Base-by-base conservation (phyloP, 2,113 vertebrate species). In the Meles meles region DNA sequence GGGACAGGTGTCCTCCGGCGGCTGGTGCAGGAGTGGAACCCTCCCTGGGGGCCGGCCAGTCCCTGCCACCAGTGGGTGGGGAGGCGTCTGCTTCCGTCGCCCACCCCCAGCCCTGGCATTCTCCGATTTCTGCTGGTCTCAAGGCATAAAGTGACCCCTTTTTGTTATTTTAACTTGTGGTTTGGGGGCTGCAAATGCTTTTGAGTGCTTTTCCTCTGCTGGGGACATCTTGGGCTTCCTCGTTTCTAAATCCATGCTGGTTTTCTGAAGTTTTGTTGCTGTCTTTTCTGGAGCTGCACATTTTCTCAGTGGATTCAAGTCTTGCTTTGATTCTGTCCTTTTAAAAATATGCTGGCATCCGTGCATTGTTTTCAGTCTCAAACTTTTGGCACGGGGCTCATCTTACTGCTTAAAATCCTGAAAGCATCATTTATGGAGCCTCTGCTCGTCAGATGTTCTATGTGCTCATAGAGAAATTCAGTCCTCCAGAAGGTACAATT, bases 401-500 rank as follows among this genome's bases (percentile, higher is more conserved):
- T 23, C 20, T 15, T 7, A 10, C 47, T 21, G 18, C 57, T 25
- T n/a, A 79, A 27, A 11, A 14, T 37, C 2, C 52, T 69, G 20
- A 55, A 61, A 76, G 17, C 47, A 3, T 8, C 27, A 8, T 14
- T 7, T 42, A 34, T 0, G 6, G 44, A 67, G 20, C 2, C 1
- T 52, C 15, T 63, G 1, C 17, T 12, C 25, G 18, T 31, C 44
- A 67, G 57, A 27, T 6, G 7, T 18, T 77, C 14, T 29, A 5
- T 1, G 0, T n/a, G 39, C 29, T 29, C 47, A 11, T 44, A 1
- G 12, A 39, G 77, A 42, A 55, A 47, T 6, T 21, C 59, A 9
- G 2, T 2, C 61, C 34, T 23, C 76, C 15, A 0, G 15, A 65
- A 31, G n/a, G 18, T 4, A 3, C 61, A n/a, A 6, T 0, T 0